Evolutionary conservation across 2,113 vertebrate species (phyloP).

Genomic region (Rostratula benghalensis): DNA sequence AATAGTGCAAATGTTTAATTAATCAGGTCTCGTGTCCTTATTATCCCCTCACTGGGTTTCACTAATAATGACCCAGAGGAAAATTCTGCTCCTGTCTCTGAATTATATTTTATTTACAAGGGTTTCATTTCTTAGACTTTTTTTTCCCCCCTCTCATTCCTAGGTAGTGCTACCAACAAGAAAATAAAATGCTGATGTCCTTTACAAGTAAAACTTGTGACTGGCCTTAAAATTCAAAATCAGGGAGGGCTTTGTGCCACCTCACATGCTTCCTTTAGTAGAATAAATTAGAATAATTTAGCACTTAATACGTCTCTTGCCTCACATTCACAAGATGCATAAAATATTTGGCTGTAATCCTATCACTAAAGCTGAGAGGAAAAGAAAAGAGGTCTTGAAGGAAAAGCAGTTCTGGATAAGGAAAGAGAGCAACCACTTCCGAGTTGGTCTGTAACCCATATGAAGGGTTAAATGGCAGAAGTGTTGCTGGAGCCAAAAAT

Average conservation of each 20-base stretch:
- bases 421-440: background rate
- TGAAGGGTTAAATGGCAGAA: background rate
- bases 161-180: background rate
- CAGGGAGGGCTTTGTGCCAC: constrained; percentile 1
- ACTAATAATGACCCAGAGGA: constrained; percentile 81
- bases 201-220: background rate
- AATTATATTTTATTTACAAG: constrained; percentile 81
- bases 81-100: constrained; percentile 73
- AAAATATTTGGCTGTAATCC: constrained; percentile 61
- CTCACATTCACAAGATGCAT: constrained; percentile 23
- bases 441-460: background rate
- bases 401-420: background rate
- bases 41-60: constrained; percentile 75
- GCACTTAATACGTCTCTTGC: constrained; percentile 17
- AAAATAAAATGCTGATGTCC: constrained; percentile 14
- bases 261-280: background rate
- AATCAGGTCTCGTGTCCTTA: constrained; percentile 77
- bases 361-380: constrained; percentile 6
- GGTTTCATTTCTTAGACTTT: constrained; percentile 59
- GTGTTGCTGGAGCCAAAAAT: background rate
- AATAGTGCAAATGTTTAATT: constrained; percentile 79
- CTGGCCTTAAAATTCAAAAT: constrained; percentile 33
- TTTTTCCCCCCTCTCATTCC: background rate
- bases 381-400: constrained; percentile 2
- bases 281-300: constrained; percentile 67